Percentiles rank a stretch among this genome's conserved stretches.
Conservation (phyloP, 1,140 invertebrate species). For the Manduca sexta region DNA sequence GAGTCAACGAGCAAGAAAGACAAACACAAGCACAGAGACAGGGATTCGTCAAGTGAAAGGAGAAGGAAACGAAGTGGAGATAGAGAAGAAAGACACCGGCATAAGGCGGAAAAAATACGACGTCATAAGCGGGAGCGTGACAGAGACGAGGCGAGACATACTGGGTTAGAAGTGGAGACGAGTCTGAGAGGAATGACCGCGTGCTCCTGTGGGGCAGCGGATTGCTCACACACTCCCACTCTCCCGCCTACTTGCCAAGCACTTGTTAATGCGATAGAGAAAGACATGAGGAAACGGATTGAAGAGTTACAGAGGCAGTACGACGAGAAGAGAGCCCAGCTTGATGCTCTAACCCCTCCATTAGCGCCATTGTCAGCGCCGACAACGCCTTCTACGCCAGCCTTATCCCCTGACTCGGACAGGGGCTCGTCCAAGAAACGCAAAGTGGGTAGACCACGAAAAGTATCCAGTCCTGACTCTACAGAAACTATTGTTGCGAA, state of each 20-base stretch:
- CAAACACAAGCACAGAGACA: conserved; percentile 48
- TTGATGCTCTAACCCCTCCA: conserved; percentile 78
- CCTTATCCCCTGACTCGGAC: conserved; percentile 58
- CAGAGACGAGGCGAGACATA: conserved; percentile 33
- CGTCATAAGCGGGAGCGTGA: conserved; percentile 63
- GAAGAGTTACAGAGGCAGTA: conserved; percentile 88
- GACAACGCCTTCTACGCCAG: conserved; percentile 48
- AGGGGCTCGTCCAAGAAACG: conserved; percentile 82
- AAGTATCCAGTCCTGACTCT: conserved; percentile 77
- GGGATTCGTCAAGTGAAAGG: conserved; percentile 51
- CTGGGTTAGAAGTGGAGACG: conserved; percentile 51
- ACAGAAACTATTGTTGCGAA: conserved; percentile 88
- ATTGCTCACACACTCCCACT: conserved; percentile 42
- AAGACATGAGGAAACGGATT: conserved; percentile 84
- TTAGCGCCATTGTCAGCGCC: conserved; percentile 40
- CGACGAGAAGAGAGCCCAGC: conserved; percentile 86
- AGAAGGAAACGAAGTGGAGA: conserved; percentile 51
- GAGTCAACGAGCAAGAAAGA: conserved; percentile 46
- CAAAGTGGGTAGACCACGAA: conserved; percentile 87
- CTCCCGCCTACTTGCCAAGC: conserved; percentile 70
- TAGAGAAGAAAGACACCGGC: conserved; percentile 48
- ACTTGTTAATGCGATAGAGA: conserved; percentile 83
- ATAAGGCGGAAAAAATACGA: conserved; percentile 62
- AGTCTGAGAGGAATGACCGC: conserved; percentile 59
- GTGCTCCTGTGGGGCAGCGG: conserved; percentile 41